These are phyloP conservation scores for Ariopsis seemanni DNA, from an alignment of 2,113 vertebrate genomes.

Conservation along the genomic window DNA sequence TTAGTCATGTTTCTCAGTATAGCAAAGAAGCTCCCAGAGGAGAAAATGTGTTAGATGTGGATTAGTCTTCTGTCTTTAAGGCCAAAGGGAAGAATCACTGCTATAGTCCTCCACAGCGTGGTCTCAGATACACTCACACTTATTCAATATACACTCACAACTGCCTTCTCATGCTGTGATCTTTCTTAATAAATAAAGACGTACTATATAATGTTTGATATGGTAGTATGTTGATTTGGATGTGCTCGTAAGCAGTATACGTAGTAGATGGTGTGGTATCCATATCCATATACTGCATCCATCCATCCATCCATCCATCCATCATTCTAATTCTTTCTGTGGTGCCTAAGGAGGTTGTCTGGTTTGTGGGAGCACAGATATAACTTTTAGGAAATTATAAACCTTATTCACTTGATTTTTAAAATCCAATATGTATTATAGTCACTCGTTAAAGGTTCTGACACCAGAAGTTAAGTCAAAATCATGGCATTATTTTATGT, in stretches of 20 bases:
- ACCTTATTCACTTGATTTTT: neutral
- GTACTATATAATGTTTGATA: neutral
- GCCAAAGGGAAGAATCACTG: conserved; percentile 39
- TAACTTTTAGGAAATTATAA: neutral
- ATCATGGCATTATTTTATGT: neutral
- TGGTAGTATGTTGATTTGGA: neutral
- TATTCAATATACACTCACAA: neutral
- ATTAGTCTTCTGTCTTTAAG: conserved; percentile 51
- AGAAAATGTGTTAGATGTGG: conserved; percentile 48
- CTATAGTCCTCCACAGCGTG: conserved; percentile 10
- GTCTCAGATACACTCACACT: conserved; percentile 16
- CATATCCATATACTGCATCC: too few species aligned
- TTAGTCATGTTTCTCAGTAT: conserved; percentile 38
- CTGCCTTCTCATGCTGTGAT: neutral
- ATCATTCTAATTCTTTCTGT: too few species aligned
- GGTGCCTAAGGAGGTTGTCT: neutral
- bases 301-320: too few species aligned
- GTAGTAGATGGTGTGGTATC: neutral
- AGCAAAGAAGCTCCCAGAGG: conserved; percentile 36
- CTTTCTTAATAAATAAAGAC: neutral
- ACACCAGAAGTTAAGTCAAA: neutral
- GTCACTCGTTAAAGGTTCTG: neutral
- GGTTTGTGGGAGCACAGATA: neutral
- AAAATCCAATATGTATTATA: neutral
- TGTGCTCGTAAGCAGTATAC: neutral